Conservation (phyloP, 1,140 invertebrate genomes). For the Sesamia nonagrioides region DNA sequence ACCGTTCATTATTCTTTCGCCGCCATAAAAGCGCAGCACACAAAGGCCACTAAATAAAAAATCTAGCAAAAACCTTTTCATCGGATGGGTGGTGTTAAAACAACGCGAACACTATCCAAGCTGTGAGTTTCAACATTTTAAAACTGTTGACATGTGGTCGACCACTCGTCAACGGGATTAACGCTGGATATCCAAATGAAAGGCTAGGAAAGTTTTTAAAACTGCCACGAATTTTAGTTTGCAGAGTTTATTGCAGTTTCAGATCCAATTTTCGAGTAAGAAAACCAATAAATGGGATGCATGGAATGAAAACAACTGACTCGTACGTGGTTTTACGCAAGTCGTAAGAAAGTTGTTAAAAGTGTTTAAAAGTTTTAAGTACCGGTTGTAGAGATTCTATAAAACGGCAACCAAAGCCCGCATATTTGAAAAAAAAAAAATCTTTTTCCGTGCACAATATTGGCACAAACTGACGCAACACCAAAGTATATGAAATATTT, state of each 20-base stretch:
- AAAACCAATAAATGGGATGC: background rate
- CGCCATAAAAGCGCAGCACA: slow-evolving; percentile 3
- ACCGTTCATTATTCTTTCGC: background rate
- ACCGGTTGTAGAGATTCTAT: too few species aligned
- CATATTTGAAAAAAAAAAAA: too few species aligned
- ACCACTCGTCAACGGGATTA: slow-evolving; percentile 5
- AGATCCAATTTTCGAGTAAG: background rate
- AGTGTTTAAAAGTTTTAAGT: too few species aligned
- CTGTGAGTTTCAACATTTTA: slow-evolving; percentile 21
- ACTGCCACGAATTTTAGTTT: slow-evolving; percentile 18
- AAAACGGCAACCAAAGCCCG: too few species aligned
- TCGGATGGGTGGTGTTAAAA: slow-evolving; percentile 15
- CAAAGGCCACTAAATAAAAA: background rate
- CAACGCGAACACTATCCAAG: slow-evolving; percentile 3
- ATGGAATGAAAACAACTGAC: too few species aligned
- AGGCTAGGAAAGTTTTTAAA: slow-evolving; percentile 7
- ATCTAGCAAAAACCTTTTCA: background rate
- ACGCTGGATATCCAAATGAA: background rate
- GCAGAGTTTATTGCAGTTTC: slow-evolving; percentile 20
- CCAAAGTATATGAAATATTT: too few species aligned
- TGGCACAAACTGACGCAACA: too few species aligned
- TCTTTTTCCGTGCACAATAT: too few species aligned
- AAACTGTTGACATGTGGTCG: slow-evolving; percentile 20
- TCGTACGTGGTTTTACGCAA: background rate
- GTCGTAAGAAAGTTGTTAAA: background rate